Conservation (phyloP, 2,797 vertebrate genomes). For the Benthosema pterotum region DNA sequence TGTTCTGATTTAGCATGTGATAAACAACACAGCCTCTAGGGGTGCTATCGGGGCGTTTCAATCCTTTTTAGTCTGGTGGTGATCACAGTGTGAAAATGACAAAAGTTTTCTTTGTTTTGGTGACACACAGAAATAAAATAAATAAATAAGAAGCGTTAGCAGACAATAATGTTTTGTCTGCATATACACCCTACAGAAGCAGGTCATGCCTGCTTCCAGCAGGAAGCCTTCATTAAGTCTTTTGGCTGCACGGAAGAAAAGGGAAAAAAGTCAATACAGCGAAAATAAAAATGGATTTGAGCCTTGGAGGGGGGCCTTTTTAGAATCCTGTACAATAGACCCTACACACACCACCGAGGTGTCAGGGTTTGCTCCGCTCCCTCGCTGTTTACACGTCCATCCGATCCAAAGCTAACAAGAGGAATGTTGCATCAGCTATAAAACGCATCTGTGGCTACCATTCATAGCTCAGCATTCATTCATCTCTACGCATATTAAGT, state of each 20-base stretch:
- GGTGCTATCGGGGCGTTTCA: no score
- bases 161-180: slow-evolving; percentile 61
- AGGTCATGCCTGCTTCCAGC: slow-evolving; percentile 72
- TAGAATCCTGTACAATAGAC: slow-evolving; percentile 69
- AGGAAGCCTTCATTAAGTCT: slow-evolving; percentile 79
- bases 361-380: slow-evolving; percentile 58
- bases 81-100: slow-evolving; percentile 45
- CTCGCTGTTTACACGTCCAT: slow-evolving; percentile 53
- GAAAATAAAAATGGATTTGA: slow-evolving; percentile 80
- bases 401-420: slow-evolving; percentile 40
- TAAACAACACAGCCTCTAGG: no score
- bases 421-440: slow-evolving; percentile 46
- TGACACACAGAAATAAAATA: slow-evolving; percentile 16
- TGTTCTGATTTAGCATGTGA: no score
- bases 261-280: slow-evolving; percentile 79
- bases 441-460: slow-evolving; percentile 34
- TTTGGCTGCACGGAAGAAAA: slow-evolving; percentile 68
- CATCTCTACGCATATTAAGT: slow-evolving; percentile 17
- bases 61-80: slow-evolving; percentile 11
- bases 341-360: slow-evolving; percentile 55
- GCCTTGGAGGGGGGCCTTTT: slow-evolving; percentile 71
- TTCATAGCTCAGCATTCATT: slow-evolving; percentile 36
- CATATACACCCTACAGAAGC: slow-evolving; percentile 67
- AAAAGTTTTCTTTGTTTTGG: slow-evolving; percentile 51
- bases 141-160: neutral